Evolutionary conservation across 2,888 invertebrate genomes (phyloP), one percentile per base, ranked within the genome.

Genomic region (Helleia helle): DNA sequence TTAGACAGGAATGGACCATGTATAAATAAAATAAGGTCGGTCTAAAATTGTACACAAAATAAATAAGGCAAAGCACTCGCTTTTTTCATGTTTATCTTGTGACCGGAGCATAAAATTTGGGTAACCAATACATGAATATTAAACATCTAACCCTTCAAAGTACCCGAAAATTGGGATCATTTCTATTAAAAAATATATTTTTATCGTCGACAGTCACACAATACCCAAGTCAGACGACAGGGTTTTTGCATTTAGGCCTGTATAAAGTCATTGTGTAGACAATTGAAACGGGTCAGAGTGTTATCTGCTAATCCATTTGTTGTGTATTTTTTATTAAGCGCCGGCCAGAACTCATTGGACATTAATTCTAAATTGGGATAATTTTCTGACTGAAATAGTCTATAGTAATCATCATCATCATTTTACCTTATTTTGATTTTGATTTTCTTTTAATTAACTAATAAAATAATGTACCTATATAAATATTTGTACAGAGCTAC

Each of bases 231-330:
- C 38, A 46, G 58, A 53, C 59, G 70, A 65, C 70, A 67, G 50
- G 65, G 64, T 71, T 72, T 58, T 54, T 65, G 69, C 77, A 73
- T 76, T 66, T 70, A 67, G 57, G 59, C 48, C 57, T 51, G 47
- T 46, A 53, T 49, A 52, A 22, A 34, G 54, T 62, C 57, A 69
- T 66, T 63, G 65, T 58, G 59, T 56, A 55, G 56, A 65, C 58
- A 62, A 63, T 62, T 56, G 55, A 52, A 58, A 49, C 52, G 56
- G 54, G 51, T 49, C 46, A 44, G 44, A 52, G 56, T 52, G 59
- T 56, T 58, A 65, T 62, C 68, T 62, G 61, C 59, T 71, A 66
- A 72, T 68, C 64, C 63, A 70, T 71, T 71, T 71, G 67, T 64
- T 60, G 58, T 67, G 66, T 65, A 56, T 59, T 65, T 58, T 54